A percentile compares a stretch with the other conserved stretches of the same genome.
These are phyloP conservation scores for Acanthurus lineatus DNA, from an alignment of 2,797 vertebrate genomes.

Conservation along the genomic window DNA sequence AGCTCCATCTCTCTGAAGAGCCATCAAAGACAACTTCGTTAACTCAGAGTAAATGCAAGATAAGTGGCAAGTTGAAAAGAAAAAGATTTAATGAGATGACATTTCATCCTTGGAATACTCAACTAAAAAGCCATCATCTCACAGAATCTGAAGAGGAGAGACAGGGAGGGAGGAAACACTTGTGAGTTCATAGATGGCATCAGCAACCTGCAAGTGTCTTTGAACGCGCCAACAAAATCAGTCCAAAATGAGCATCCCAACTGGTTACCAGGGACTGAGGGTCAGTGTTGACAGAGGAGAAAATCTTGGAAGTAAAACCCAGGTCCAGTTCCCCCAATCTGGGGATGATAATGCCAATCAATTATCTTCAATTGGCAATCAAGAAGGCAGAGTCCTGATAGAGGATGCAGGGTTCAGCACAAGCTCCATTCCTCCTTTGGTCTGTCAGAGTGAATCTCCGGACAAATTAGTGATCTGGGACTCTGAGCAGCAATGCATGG, in stretches of 20 bases:
- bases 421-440: slow-evolving; percentile 79
- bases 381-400: slow-evolving; percentile 47
- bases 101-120: slow-evolving; percentile 59
- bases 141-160: slow-evolving; percentile 30
- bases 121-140: slow-evolving; percentile 39
- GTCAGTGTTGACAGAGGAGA: slow-evolving; percentile 84
- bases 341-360: slow-evolving; percentile 94
- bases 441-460: slow-evolving; percentile 84
- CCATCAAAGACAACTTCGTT: slow-evolving; percentile 33
- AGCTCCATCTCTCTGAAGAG: slow-evolving; percentile 32
- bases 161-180: slow-evolving; percentile 23
- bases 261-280: slow-evolving; percentile 75
- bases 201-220: slow-evolving; percentile 56
- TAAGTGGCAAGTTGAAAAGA: slow-evolving; percentile 30
- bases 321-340: slow-evolving; percentile 73
- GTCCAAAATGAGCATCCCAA: slow-evolving; percentile 82
- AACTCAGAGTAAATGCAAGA: slow-evolving; percentile 33
- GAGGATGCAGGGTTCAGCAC: slow-evolving; percentile 74
- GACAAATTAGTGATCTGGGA: slow-evolving; percentile 86
- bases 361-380: slow-evolving; percentile 76
- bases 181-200: slow-evolving; percentile 77
- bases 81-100: slow-evolving; percentile 71
- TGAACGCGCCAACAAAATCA: slow-evolving; percentile 57
- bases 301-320: slow-evolving; percentile 87
- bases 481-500: slow-evolving; percentile 82